These are phyloP conservation scores for Paramisgurnus dabryanus DNA, from an alignment of 2,113 vertebrate genomes.

Conservation along the genomic window DNA sequence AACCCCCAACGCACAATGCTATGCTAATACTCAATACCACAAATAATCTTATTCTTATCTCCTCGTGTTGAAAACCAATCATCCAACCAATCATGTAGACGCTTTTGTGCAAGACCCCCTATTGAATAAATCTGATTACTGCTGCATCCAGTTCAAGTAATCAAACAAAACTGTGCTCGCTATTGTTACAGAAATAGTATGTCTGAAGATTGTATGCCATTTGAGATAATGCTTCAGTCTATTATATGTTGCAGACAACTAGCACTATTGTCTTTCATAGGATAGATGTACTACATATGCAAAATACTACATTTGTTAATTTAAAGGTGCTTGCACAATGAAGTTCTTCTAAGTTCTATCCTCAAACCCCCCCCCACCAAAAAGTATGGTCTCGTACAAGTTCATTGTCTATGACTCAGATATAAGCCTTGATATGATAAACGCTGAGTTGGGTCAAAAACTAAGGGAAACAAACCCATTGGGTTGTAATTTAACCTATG, in stretches of 20 bases:
- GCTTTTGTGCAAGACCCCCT: constrained; percentile 6
- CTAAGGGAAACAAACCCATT: too few relatives aligned
- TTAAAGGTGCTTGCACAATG: too few relatives aligned
- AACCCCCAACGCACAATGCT: constrained; percentile 8
- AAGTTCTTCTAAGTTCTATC: neutral
- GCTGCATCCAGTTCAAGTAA: constrained; percentile 28
- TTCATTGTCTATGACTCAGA: too few relatives aligned
- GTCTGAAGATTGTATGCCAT: neutral
- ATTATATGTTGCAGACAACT: neutral
- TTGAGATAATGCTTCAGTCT: neutral
- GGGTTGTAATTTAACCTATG: too few relatives aligned
- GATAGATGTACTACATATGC: neutral
- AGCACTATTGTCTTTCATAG: neutral
- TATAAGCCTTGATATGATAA: too few relatives aligned
- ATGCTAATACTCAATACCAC: constrained; percentile 1
- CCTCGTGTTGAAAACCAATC: constrained; percentile 34
- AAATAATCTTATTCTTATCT: constrained; percentile 12
- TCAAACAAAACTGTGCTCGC: constrained; percentile 4
- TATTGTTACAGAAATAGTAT: constrained; percentile 9
- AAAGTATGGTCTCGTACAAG: too few relatives aligned
- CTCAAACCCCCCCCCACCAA: neutral
- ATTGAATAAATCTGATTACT: constrained; percentile 29
- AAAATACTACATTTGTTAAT: neutral
- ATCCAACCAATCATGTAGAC: constrained; percentile 1
- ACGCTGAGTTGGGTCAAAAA: too few relatives aligned